phyloP scores from a whole-genome alignment of 2,888 invertebrate species.

The Panopea generosa region DNA sequence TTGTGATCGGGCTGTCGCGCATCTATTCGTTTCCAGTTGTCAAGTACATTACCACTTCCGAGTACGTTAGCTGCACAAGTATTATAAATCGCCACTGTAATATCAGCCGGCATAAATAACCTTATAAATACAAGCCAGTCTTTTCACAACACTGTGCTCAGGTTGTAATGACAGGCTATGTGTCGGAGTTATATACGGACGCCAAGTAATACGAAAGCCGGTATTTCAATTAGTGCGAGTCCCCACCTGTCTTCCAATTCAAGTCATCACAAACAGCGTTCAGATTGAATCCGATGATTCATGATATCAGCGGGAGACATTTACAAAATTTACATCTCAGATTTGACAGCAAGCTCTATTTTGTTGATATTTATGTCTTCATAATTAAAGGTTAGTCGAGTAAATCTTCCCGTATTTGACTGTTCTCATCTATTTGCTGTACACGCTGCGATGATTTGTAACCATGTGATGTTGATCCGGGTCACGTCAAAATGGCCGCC shows the following conservation, averaged over 20 bases:
- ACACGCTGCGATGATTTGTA: conserved; percentile 50
- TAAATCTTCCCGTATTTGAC: conserved; percentile 64
- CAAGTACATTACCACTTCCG: too few relatives aligned
- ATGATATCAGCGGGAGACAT: conserved; percentile 42
- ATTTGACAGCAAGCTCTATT: conserved; percentile 62
- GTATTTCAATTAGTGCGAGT: not conserved
- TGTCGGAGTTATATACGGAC: too few relatives aligned
- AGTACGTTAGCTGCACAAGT: too few relatives aligned
- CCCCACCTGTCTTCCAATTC: conserved; percentile 38
- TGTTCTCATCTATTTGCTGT: conserved; percentile 60
- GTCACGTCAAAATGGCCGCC: conserved; percentile 63
- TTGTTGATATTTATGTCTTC: conserved; percentile 65
- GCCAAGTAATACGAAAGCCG: too few relatives aligned
- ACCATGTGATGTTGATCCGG: conserved; percentile 44
- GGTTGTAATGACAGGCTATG: too few relatives aligned
- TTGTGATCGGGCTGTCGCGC: too few relatives aligned
- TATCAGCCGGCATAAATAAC: too few relatives aligned
- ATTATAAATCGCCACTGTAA: too few relatives aligned
- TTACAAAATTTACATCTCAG: conserved; percentile 59
- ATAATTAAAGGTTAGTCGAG: conserved; percentile 62
- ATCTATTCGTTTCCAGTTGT: too few relatives aligned
- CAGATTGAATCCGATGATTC: conserved; percentile 50
- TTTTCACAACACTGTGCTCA: too few relatives aligned
- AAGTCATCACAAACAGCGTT: conserved; percentile 28
- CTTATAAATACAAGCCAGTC: too few relatives aligned